These are phyloP conservation scores for Stenichneumon culpator DNA, from an alignment of 2,888 invertebrate species.

Conservation along the genomic window DNA sequence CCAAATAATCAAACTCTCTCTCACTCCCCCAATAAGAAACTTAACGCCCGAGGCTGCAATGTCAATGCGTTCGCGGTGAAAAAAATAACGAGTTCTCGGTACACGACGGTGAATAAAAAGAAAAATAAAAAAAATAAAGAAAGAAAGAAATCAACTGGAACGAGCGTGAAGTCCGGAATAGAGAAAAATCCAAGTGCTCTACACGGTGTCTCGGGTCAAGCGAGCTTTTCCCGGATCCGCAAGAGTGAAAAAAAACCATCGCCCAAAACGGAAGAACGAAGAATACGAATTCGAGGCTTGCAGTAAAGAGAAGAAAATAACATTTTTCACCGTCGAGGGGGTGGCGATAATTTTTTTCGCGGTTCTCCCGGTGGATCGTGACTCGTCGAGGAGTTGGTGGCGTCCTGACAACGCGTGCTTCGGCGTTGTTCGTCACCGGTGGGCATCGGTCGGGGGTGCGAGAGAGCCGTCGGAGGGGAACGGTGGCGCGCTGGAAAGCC, in stretches of 20 bases:
- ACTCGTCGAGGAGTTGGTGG: conserved; percentile 7
- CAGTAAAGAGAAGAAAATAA: no score
- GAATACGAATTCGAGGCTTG: no score
- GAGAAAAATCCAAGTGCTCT: no score
- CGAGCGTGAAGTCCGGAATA: not conserved
- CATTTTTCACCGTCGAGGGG: not conserved
- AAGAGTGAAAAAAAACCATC: not conserved
- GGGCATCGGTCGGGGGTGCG: conserved; percentile 18
- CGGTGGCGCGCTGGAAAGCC: conserved; percentile 7
- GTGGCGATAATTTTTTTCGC: conserved; percentile 24
- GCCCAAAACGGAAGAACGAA: not conserved
- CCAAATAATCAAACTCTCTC: conserved; percentile 76
- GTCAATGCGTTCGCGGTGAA: conserved; percentile 18
- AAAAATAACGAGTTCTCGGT: not conserved
- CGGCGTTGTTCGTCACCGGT: conserved; percentile 55
- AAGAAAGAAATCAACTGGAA: not conserved
- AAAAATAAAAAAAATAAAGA: not conserved
- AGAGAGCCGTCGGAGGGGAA: conserved; percentile 6
- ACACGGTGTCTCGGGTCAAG: no score
- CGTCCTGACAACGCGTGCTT: conserved; percentile 54
- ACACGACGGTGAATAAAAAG: not conserved
- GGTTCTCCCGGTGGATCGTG: not conserved
- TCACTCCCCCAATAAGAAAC: conserved; percentile 69
- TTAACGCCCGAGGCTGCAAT: conserved; percentile 60
- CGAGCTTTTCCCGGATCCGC: not conserved